Evolutionary conservation across 1,140 invertebrate genomes (phyloP), one percentile per base, ranked within the genome.

Genomic region (Pogonus chalceus): DNA sequence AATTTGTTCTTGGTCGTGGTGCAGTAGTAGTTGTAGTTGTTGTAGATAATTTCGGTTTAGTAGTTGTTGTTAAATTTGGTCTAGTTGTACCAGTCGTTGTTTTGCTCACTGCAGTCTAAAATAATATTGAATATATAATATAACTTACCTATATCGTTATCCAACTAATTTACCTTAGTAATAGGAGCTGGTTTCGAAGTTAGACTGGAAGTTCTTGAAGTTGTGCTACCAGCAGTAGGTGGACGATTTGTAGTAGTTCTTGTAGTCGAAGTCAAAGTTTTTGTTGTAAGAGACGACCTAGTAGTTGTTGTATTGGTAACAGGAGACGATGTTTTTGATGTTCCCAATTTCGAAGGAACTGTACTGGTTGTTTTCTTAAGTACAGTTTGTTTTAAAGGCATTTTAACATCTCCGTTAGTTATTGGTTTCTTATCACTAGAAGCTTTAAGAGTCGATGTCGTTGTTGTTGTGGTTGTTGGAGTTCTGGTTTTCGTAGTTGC

Each of bases 341-440:
- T 47, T 37, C 53, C 18, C 0, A 56, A 4, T 53, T 55, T 63
- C 0, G 50, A 23, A n/a, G 55, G 51, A 2, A 10, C 23, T 7
- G 23, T 21, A 4, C 53, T 23, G 16, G 60, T 53, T 7, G 60
- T n/a, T 58, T 60, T 58, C 0, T 53, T 39, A 0, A 54, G 9
- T 51, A 58, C 51, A 1, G 56, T 16, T 2, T 57, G 21, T 57
- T 65, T 73, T 12, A 52, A 58, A 0, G 57, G n/a, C 2, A 60
- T 23, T 57, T 75, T 76, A 0, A 72, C 69, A 22, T 80, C 78
- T 9, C 78, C 78, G 58, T 79, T 81, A 0, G 70, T 61, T 1
- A 74, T 54, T 0, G 74, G 63, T 58, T 78, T 79, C 51, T 73
- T 73, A 2, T 74, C 72, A 0, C 60, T 46, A 1, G 63, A 18